Conservation (phyloP, 2,113 vertebrate species). For the Raphicerus campestris region DNA sequence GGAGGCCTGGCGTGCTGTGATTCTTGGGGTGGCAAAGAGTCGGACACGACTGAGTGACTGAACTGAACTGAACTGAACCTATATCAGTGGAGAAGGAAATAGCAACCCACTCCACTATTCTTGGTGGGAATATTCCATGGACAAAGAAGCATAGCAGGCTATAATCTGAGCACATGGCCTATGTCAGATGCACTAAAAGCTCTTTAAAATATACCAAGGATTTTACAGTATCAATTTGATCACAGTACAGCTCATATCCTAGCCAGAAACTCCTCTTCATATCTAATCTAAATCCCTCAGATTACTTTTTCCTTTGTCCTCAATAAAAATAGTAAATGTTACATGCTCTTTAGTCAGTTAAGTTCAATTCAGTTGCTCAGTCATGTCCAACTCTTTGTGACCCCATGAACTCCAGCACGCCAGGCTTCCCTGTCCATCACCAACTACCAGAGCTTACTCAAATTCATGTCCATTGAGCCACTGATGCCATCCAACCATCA, state of each 20-base stretch:
- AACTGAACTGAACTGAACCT: not conserved
- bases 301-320: not conserved
- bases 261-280: not conserved
- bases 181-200: not conserved
- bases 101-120: not conserved
- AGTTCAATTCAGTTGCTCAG: not conserved
- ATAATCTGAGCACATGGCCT: not conserved
- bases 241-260: not conserved
- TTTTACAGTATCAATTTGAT: not conserved
- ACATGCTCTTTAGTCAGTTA: not conserved
- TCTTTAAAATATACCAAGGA: not conserved
- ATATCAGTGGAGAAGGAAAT: not conserved
- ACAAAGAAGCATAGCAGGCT: not conserved
- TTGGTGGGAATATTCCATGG: not conserved
- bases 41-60: no score
- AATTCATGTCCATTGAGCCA: not conserved
- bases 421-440: not conserved
- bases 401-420: not conserved
- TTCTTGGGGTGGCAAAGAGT: no score
- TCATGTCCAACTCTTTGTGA: not conserved
- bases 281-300: not conserved
- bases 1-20: no score
- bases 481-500: not conserved
- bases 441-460: not conserved
- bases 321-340: not conserved